Evolutionary conservation across 2,113 vertebrate species (phyloP).

Genomic region (Pungitius pungitius): DNA sequence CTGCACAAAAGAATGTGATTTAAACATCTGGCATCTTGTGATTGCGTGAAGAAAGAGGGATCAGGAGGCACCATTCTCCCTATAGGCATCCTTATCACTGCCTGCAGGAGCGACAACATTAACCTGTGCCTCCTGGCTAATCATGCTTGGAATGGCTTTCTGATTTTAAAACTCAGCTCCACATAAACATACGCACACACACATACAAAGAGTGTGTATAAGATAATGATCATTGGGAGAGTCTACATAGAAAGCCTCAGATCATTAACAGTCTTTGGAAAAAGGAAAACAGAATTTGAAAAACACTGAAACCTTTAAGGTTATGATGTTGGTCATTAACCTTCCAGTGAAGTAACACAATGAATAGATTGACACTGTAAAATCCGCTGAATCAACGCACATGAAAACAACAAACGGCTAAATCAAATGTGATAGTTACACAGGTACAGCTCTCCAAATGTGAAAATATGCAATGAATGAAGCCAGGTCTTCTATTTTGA

Average conservation of each 20-base stretch:
- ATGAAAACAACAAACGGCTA: not conserved
- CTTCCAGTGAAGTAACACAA: not conserved
- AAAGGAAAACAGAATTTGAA: conserved; percentile 7
- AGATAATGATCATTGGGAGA: conserved; percentile 5
- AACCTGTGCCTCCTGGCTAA: conserved; percentile 56
- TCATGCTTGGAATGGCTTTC: conserved; percentile 60
- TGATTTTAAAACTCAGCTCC: conserved; percentile 52
- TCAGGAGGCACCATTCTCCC: conserved; percentile 44
- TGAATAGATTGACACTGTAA: not conserved
- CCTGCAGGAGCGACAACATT: conserved; percentile 67
- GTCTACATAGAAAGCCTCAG: not conserved
- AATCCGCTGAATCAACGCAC: not conserved
- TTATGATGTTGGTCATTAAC: not conserved
- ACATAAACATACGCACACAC: not conserved
- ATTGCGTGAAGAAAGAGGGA: conserved; percentile 60
- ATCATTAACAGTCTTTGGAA: conserved; percentile 25
- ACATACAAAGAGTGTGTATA: not conserved
- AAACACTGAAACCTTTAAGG: not conserved
- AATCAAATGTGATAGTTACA: not conserved
- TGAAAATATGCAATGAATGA: not conserved
- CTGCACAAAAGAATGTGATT: conserved; percentile 64
- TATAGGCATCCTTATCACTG: conserved; percentile 67
- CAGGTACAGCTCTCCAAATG: conserved; percentile 7
- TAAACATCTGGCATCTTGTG: conserved; percentile 64
- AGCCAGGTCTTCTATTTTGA: too few species aligned